Percentiles rank a stretch among this genome's conserved stretches.
These are phyloP conservation scores for Burhinus bistriatus DNA, from an alignment of 2,113 vertebrate genomes.

Conservation along the genomic window DNA sequence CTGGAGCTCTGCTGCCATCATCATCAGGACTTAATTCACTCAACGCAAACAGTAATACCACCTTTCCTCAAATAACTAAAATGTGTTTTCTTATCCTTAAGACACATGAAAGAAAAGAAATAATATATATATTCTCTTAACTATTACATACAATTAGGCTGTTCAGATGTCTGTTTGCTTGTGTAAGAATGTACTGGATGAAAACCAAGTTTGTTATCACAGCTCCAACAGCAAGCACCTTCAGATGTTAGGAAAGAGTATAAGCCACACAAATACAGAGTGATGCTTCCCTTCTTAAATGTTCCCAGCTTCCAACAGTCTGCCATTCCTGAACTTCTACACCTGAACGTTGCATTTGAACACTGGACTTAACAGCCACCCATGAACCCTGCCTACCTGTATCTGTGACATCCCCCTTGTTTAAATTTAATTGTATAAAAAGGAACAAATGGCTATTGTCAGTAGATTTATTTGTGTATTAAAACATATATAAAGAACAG, in stretches of 20 bases:
- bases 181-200: not conserved
- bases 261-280: not conserved
- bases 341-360: not conserved
- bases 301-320: not conserved
- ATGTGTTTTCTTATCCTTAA: not conserved
- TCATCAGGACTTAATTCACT: not conserved
- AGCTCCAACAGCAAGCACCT: accelerated
- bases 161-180: not conserved
- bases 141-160: no score
- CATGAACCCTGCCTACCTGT: accelerated
- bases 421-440: not conserved
- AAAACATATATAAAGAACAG: not conserved
- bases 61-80: not conserved
- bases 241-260: not conserved
- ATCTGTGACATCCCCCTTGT: not conserved
- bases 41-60: not conserved
- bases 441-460: not conserved
- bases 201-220: not conserved
- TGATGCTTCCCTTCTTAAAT: not conserved
- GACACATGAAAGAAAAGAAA: not conserved
- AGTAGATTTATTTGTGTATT: not conserved
- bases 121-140: not conserved
- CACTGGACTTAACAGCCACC: not conserved
- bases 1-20: not conserved
- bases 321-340: not conserved